Evolutionary conservation across 1,140 invertebrate species (phyloP), one percentile per base, ranked within the genome.

Genomic region (Lordiphosa clarofinis): DNA sequence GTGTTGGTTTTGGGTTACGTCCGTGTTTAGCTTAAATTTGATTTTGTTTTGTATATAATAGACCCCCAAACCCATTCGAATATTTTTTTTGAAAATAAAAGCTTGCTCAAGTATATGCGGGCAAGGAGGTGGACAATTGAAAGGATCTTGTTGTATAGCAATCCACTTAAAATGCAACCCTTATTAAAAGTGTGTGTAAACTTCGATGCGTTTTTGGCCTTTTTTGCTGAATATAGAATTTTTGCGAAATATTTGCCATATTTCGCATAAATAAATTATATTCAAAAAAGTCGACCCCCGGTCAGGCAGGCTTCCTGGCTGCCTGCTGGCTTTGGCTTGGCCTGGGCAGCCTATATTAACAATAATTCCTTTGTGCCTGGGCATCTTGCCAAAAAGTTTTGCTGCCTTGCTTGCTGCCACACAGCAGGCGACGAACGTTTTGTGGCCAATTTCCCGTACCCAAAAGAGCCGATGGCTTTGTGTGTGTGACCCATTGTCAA

Each of bases 371-470:
- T 73, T 84, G 78, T 69, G 63, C 59, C 47, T 60, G 78, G 76
- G 76, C 76, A 73, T 73, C 63, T 73, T 56, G 78, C 76, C 76
- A 82, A 84, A 72, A 73, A 65, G 49, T 82, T 82, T 47, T 15
- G 47, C 13, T 35, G 50, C 54, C 40, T 53, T 39, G 49, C 13
- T 54, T 57, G 46, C 59, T 54, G 38, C 64, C 61, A 56, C 73
- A 74, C 71, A 78, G 73, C 73, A 59, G 76, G 76, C 72, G 68
- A 62, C 56, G 73, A 82, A 60, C 78, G 73, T 84, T 82, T 84
- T 82, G 76, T 82, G 78, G 76, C 78, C 76, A 82, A 75, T 84
- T 84, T 82, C 58, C 65, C 64, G 67, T 57, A 55, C 52, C 38
- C 40, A 37, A 57, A 68, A 63, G 42, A 50, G 65, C 50, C 58